phyloP scores from a whole-genome alignment of 2,797 vertebrate genomes.

The Lophotriccus pileatus region DNA sequence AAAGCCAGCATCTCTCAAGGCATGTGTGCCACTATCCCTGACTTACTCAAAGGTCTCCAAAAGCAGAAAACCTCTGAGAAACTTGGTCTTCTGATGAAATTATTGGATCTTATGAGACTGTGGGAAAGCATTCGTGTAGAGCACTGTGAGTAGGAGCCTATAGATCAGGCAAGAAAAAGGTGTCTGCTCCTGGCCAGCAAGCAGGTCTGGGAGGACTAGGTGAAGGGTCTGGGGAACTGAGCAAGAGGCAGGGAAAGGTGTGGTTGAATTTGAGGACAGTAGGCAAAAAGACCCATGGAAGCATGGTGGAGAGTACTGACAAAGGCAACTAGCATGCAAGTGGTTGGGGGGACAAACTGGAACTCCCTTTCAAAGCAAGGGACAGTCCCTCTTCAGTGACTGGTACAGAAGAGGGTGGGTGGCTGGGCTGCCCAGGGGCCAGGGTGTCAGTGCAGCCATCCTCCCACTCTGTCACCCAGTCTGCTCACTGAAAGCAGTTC shows the following conservation, averaged over 20 bases:
- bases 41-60: neutral
- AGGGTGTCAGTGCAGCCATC: fast-evolving
- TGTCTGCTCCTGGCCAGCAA: neutral
- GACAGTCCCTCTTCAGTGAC: neutral
- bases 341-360: neutral
- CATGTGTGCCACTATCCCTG: neutral
- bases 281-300: neutral
- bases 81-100: neutral
- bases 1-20: neutral
- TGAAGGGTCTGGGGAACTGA: neutral
- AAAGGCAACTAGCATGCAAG: neutral
- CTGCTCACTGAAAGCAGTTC: fast-evolving
- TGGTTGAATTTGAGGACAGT: neutral
- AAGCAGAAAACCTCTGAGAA: neutral
- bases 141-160: neutral
- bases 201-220: neutral
- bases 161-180: neutral
- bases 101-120: neutral
- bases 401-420: neutral
- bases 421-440: neutral
- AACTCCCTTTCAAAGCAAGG: neutral
- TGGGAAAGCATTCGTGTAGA: neutral
- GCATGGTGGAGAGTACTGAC: neutral
- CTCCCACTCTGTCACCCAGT: fast-evolving
- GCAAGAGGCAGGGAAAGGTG: neutral